Base-by-base conservation (phyloP, 2,888 invertebrate species). In the Chironomus tentans region DNA sequence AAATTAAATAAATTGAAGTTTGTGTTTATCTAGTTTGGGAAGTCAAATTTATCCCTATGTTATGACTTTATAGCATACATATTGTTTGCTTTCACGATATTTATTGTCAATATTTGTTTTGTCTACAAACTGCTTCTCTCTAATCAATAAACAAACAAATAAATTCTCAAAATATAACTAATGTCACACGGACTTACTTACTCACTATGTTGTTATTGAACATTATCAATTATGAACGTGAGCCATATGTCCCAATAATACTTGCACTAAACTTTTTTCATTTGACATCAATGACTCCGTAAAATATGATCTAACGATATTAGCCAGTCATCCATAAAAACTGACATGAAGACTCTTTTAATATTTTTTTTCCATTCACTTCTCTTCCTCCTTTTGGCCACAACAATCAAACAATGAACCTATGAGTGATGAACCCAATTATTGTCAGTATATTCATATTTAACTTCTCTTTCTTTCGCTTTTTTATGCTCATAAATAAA, bases 91-190 rank as follows among this genome's bases (percentile, higher is more conserved):
- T 65, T 65, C 24, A 65, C 24, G 56, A 56, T 56, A 56, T 65
- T 65, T 65, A 65, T 65, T 65, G 65, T 46, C 69, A 47, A 69
- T 69, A 69, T 71, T 50, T 56, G 28, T 50, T 50, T 70, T 48
- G 48, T 56, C 71, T 71, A 24, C 22, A 15, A 24, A n/a, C 61
- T 56, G 21, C 70, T 15, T 47, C 22, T 28, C 13, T 50, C 71
- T 73, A 73, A 73, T 73, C 72, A 73, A 73, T 73, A 73, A 73
- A 73, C 72, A 73, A 73, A 73, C 61, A 73, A 62, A 73, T 73
- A 61, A 73, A 73, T 61, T 73, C 71, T 61, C 56, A 61, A 71
- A 56, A 56, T 18, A 56, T 56, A 15, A 18, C n/a, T n/a, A 56
- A 18, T 15, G 56, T 18, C 15, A 15, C 7, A 18, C 18, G 56